Evolutionary conservation across 2,888 invertebrate genomes (phyloP), one percentile per base, ranked within the genome.

Genomic region (Drosophila nr. perissopoda): DNA sequence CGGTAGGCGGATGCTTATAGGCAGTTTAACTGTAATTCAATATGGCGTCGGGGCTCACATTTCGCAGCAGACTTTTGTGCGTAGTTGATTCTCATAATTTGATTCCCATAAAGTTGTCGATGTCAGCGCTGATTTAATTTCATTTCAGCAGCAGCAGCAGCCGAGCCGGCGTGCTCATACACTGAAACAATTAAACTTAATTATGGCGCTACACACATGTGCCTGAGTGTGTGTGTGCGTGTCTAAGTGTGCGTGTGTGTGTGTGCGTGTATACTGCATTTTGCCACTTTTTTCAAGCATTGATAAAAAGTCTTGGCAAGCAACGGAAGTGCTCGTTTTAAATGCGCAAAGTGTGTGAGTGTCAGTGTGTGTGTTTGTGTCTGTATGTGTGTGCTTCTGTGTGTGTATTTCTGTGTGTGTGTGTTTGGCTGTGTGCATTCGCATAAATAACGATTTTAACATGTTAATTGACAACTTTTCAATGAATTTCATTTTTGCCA

Each of bases 131-230:
- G 83, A 89, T 84, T 88, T 87, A 89, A 89, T 90, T 89, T 82
- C 77, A 84, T 90, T 85, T 65, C 81, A 70, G 71, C 72, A 79
- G 56, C 72, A 79, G 56, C 56, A 61, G 56, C 49, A 61, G 61
- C 52, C 70, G 60, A 64, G 69, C 52, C n/a, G 59, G 48, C 74
- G 70, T 74, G 79, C 53, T 54, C 36, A 31, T n/a, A 25, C 18
- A 38, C 74, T 77, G 76, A 81, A 84, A 87, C 86, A 89, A 90
- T 91, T 89, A 90, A 85, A 89, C 84, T 90, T 91, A 89, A 91
- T 91, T 91, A 89, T 76, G 69, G 25, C 27, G 5, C 21, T 21
- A 0, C 21, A 21, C 21, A 2, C 11, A 42, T 27, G 31, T 16
- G 29, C n/a, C n/a, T n/a, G n/a, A n/a, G 34, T 29, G 48, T 51